These are phyloP conservation scores for Ridgeia piscesae DNA, from an alignment of 1,140 invertebrate genomes.

Conservation along the genomic window DNA sequence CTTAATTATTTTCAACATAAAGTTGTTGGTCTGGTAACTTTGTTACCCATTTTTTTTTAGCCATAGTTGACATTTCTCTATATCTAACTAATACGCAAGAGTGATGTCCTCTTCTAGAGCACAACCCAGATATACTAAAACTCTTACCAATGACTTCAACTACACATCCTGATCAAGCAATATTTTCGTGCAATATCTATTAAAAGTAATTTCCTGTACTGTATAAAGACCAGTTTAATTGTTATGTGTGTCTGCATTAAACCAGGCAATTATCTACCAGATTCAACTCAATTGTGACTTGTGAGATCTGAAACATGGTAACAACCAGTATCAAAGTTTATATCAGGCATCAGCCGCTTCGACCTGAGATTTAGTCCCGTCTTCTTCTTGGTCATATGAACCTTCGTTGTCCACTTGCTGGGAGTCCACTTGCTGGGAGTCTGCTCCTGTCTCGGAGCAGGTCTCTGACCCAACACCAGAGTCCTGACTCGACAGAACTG, in stretches of 20 bases:
- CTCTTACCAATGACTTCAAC: no score
- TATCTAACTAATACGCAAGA: no score
- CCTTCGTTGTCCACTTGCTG: background rate
- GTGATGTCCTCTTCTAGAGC: no score
- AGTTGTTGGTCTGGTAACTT: background rate
- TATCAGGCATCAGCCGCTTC: background rate
- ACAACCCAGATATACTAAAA: no score
- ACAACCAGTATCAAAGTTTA: background rate
- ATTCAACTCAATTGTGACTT: background rate
- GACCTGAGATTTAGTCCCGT: background rate
- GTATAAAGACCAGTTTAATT: no score
- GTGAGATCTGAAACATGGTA: background rate
- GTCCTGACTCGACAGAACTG: background rate
- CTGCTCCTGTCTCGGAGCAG: background rate
- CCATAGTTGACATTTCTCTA: no score
- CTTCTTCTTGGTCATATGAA: background rate
- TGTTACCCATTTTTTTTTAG: background rate
- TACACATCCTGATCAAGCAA: background rate
- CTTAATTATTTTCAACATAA: background rate
- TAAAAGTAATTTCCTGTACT: no score
- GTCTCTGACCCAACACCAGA: background rate
- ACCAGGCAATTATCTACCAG: background rate
- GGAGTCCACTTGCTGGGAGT: background rate
- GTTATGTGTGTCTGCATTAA: background rate
- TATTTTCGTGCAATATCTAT: no score